Evolutionary conservation across 2,113 vertebrate genomes (phyloP).

Genomic region (Neotragus pygmaeus): DNA sequence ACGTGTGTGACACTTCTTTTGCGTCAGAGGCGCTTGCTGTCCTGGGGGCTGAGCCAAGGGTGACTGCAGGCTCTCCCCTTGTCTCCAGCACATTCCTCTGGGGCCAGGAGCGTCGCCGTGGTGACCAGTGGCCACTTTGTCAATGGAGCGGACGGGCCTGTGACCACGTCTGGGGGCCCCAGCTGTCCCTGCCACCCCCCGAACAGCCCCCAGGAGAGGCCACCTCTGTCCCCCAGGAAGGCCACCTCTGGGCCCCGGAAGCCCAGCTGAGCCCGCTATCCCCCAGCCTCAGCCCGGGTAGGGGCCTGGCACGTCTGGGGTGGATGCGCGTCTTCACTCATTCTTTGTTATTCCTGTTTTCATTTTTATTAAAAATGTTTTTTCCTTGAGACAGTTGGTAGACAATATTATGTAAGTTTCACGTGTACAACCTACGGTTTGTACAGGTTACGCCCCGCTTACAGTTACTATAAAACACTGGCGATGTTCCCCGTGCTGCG

Average conservation of each 20-base stretch:
- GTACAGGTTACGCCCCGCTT: neutral
- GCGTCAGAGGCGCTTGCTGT: neutral
- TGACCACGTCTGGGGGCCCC: slow-evolving; percentile 65
- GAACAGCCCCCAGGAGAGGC: neutral
- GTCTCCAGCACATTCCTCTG: slow-evolving; percentile 89
- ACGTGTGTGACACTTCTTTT: neutral
- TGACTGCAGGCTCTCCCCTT: slow-evolving; percentile 85
- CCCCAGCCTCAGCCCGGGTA: neutral
- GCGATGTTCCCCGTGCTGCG: fast-evolving
- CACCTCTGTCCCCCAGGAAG: neutral
- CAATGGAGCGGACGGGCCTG: slow-evolving; percentile 92
- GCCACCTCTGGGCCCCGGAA: neutral
- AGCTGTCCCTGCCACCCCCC: neutral
- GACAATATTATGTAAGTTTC: neutral
- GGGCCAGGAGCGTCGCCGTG: slow-evolving; percentile 86
- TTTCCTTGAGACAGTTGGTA: neutral
- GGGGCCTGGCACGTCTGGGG: neutral
- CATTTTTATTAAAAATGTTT: neutral
- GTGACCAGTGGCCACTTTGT: slow-evolving; percentile 87
- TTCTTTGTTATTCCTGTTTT: neutral
- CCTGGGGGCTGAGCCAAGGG: neutral
- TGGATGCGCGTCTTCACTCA: neutral
- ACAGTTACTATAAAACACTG: fast-evolving
- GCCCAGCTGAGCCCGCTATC: neutral
- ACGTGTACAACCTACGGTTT: neutral